Evolutionary conservation across 2,113 vertebrate genomes (phyloP).

Genomic region (Platichthys flesus): DNA sequence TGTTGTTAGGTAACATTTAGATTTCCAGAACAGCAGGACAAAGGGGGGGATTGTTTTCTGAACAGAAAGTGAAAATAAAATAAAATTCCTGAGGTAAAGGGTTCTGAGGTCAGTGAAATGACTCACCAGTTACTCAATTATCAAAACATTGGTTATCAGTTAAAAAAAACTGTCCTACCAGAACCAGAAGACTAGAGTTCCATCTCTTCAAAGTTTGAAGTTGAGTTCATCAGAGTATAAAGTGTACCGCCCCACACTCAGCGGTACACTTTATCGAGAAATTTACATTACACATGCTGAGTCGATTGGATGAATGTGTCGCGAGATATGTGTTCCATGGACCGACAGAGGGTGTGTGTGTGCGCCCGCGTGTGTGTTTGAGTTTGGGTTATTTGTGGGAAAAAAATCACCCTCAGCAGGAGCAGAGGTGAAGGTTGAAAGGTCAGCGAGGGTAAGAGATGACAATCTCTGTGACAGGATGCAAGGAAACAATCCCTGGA

Average conservation of each 20-base stretch:
- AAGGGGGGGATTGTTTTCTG: background rate
- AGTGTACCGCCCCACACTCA: no score
- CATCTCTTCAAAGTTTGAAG: background rate
- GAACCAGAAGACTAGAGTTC: background rate
- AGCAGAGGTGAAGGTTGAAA: slow-evolving; percentile 1
- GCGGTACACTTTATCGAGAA: no score
- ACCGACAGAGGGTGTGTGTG: no score
- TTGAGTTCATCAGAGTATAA: background rate
- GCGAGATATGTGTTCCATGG: no score
- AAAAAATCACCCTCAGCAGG: background rate
- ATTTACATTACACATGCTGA: no score
- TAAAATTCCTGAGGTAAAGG: background rate
- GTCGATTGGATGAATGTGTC: no score
- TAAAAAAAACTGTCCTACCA: background rate
- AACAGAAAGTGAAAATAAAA: background rate
- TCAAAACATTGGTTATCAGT: slow-evolving; percentile 28
- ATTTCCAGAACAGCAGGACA: background rate
- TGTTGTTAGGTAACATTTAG: background rate
- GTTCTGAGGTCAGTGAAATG: background rate
- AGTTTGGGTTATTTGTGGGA: background rate
- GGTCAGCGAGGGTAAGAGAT: slow-evolving; percentile 72
- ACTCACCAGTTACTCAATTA: background rate
- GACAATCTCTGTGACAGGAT: slow-evolving; percentile 36
- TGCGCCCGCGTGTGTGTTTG: background rate
- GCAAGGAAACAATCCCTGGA: slow-evolving; percentile 36